Evolutionary conservation across 1,140 invertebrate genomes (phyloP).

Genomic region (Tetramorium parvispinum): DNA sequence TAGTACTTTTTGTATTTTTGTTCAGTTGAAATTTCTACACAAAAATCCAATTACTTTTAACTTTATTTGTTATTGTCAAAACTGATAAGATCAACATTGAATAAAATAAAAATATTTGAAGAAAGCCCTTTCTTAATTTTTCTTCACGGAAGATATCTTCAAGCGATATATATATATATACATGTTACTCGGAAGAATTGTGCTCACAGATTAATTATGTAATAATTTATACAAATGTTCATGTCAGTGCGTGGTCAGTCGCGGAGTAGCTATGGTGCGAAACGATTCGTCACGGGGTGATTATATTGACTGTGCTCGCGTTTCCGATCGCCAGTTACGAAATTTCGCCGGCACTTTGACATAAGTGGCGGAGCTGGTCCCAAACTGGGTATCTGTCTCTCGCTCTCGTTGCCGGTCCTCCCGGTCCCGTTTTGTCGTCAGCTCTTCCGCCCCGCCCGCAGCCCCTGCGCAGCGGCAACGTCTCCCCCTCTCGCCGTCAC

Average conservation of each 20-base stretch:
- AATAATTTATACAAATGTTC: not conserved
- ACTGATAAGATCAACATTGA: not conserved
- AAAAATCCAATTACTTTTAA: not conserved
- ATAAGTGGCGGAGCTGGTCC: slow-evolving; percentile 25
- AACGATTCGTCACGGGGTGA: not conserved
- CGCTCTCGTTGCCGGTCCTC: slow-evolving; percentile 23
- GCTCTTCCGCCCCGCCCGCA: not conserved
- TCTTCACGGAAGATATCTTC: not conserved
- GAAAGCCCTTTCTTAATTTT: not conserved
- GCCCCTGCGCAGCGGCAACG: not conserved
- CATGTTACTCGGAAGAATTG: not conserved
- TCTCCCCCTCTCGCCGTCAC: slow-evolving; percentile 20
- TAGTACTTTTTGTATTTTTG: not conserved
- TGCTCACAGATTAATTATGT: not conserved
- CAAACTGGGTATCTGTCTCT: slow-evolving; percentile 23
- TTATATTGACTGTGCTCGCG: not conserved
- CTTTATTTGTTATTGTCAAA: not conserved
- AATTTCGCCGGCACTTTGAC: slow-evolving; percentile 45
- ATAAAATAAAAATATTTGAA: not conserved
- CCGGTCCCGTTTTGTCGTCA: not conserved
- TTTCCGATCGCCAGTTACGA: slow-evolving; percentile 42
- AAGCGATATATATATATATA: not conserved
- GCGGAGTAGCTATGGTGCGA: not conserved
- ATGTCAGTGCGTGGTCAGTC: not conserved
- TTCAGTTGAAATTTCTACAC: not conserved